These are phyloP conservation scores for Rapana venosa DNA, from an alignment of 2,888 invertebrate genomes.

Conservation along the genomic window DNA sequence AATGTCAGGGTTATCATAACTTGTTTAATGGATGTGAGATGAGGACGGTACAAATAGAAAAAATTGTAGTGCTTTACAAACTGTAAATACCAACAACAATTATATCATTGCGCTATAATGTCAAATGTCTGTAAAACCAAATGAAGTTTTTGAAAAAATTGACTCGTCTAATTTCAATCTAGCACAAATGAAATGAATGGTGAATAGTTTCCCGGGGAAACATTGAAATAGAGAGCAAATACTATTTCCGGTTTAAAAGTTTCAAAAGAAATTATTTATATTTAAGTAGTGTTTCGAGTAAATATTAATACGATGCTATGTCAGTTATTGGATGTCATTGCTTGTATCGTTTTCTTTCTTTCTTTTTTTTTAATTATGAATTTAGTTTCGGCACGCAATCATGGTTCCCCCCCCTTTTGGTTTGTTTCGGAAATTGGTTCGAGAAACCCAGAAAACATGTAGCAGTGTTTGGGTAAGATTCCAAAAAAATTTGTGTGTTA, in stretches of 20 bases:
- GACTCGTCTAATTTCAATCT: not conserved
- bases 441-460: not conserved
- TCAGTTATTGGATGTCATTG: no score
- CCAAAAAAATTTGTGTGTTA: not conserved
- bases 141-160: not conserved
- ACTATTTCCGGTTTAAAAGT: constrained; percentile 18
- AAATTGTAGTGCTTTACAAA: no score
- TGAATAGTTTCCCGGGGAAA: constrained; percentile 43
- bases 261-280: no score
- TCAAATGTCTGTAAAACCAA: not conserved
- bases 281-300: no score
- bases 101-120: not conserved
- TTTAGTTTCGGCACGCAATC: constrained; percentile 6
- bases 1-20: no score
- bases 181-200: not conserved
- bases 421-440: constrained; percentile 32
- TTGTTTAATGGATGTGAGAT: no score
- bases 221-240: constrained; percentile 35
- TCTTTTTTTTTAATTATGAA: not conserved
- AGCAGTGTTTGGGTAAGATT: constrained; percentile 18
- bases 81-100: no score
- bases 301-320: no score
- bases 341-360: no score
- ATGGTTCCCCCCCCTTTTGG: constrained; percentile 45
- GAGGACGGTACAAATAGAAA: not conserved